These are phyloP conservation scores for Botrylloides violaceus DNA, from an alignment of 23 tunicate genomes.

Conservation along the genomic window DNA sequence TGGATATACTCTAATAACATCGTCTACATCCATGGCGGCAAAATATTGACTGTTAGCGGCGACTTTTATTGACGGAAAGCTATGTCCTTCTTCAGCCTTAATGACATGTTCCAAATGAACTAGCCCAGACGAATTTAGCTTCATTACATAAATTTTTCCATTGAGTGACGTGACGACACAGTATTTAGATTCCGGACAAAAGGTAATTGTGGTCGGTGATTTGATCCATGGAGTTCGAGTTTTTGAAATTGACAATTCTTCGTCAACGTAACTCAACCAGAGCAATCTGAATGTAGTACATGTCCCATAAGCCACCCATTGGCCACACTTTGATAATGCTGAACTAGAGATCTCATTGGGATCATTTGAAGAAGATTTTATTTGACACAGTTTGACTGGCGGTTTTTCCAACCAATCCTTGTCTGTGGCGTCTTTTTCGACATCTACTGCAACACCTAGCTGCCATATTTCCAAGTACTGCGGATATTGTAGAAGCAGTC, in stretches of 20 bases:
- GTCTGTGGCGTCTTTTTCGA: neutral
- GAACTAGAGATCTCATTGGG: slow-evolving; percentile 16
- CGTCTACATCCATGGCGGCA: neutral
- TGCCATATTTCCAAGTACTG: slow-evolving; percentile 57
- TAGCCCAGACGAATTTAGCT: slow-evolving; percentile 23
- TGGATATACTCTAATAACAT: neutral
- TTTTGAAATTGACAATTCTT: neutral
- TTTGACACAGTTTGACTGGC: slow-evolving; percentile 37
- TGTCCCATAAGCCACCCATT: slow-evolving; percentile 73
- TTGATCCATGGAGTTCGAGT: slow-evolving; percentile 3
- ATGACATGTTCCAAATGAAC: slow-evolving; percentile 17
- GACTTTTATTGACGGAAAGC: neutral
- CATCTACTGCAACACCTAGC: neutral
- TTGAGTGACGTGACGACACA: slow-evolving; percentile 31
- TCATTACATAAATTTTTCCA: slow-evolving; percentile 25
- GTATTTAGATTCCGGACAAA: slow-evolving; percentile 35
- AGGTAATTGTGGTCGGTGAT: slow-evolving; percentile 29
- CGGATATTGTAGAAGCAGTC: slow-evolving; percentile 52
- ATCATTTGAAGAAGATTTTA: slow-evolving; percentile 32
- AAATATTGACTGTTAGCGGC: neutral
- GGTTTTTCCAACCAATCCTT: slow-evolving; percentile 17
- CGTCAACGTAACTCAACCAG: slow-evolving; percentile 6
- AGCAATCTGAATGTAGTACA: slow-evolving; percentile 32
- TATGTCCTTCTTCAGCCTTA: neutral
- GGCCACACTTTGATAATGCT: slow-evolving; percentile 50